Conservation (phyloP, 1,140 invertebrate species). For the Bombus superbus region DNA sequence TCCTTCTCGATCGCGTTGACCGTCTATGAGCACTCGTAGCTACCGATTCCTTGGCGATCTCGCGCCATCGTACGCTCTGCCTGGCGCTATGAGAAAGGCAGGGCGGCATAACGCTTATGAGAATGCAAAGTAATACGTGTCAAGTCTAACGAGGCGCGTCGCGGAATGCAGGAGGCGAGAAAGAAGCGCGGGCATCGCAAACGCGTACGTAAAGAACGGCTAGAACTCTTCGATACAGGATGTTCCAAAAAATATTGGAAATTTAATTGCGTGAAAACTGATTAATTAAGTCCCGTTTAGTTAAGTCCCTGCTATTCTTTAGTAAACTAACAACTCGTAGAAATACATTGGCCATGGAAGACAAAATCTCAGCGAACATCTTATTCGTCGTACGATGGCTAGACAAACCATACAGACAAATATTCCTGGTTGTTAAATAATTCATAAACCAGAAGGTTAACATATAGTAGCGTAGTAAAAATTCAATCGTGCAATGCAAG, state of each 20-base stretch:
- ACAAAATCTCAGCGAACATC: too few species aligned
- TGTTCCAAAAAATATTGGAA: neutral
- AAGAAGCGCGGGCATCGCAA: conserved; percentile 55
- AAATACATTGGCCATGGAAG: too few species aligned
- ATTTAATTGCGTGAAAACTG: neutral
- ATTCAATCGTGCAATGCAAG: too few species aligned
- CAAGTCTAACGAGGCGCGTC: conserved; percentile 77
- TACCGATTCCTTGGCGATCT: conserved; percentile 34
- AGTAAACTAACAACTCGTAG: too few species aligned
- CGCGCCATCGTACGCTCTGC: neutral
- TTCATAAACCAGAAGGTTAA: too few species aligned
- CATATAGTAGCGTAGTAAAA: neutral
- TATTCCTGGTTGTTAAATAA: neutral
- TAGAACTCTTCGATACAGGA: neutral
- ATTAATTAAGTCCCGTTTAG: neutral
- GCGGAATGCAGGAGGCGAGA: conserved; percentile 74
- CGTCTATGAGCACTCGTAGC: neutral
- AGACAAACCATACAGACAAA: too few species aligned
- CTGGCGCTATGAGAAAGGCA: conserved; percentile 38
- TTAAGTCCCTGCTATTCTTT: too few species aligned
- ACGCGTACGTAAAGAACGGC: neutral
- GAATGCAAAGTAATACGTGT: conserved; percentile 80
- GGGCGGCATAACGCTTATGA: conserved; percentile 57
- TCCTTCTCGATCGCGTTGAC: neutral
- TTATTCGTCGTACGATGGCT: too few species aligned